phyloP scores from a whole-genome alignment of 2,888 invertebrate species.

The Cephalotes varians region DNA sequence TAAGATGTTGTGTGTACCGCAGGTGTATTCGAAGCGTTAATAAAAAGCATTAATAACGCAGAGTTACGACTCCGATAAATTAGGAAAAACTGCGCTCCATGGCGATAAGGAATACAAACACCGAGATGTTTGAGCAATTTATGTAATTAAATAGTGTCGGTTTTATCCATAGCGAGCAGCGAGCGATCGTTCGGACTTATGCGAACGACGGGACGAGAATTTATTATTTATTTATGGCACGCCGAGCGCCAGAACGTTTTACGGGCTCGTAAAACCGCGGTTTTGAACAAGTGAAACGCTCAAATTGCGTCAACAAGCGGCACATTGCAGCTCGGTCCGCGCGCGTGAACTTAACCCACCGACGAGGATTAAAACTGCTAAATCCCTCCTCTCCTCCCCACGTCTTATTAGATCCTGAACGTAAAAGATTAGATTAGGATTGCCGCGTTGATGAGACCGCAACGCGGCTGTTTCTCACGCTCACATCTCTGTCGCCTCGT shows the following conservation, averaged over 20 bases:
- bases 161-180: conserved; percentile 27
- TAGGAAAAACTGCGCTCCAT: neutral
- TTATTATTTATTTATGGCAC: conserved; percentile 40
- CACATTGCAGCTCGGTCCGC: too few species aligned
- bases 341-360: neutral
- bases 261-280: conserved; percentile 36
- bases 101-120: neutral
- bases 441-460: conserved; percentile 21
- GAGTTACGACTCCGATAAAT: conserved; percentile 28
- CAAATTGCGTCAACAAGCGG: neutral
- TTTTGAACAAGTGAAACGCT: conserved; percentile 42
- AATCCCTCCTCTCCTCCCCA: neutral
- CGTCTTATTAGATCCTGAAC: conserved; percentile 30
- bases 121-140: neutral
- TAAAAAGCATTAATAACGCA: conserved; percentile 28
- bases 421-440: conserved; percentile 31
- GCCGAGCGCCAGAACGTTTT: neutral
- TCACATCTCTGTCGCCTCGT: neutral
- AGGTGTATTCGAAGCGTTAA: conserved; percentile 2
- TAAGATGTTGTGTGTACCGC: neutral
- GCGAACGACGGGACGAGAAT: conserved; percentile 4
- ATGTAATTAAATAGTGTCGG: conserved; percentile 14
- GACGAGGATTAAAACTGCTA: conserved; percentile 18
- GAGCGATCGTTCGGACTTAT: neutral
- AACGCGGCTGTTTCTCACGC: conserved; percentile 20